These are phyloP conservation scores for Sesamia inferens DNA, from an alignment of 2,888 invertebrate genomes.

Conservation along the genomic window DNA sequence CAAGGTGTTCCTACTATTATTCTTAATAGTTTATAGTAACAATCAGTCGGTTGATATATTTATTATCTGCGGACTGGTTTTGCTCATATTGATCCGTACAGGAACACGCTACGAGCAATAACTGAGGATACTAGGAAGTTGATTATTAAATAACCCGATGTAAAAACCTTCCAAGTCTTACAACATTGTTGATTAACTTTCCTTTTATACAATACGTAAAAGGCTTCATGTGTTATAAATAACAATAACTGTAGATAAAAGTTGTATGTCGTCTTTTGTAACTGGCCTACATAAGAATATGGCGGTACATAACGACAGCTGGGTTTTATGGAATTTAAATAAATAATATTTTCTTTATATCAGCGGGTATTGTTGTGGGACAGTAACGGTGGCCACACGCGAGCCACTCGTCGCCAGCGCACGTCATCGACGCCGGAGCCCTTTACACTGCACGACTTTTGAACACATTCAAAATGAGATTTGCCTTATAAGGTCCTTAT, in stretches of 20 bases:
- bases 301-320: conserved; percentile 81
- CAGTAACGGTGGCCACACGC: conserved; percentile 88
- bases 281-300: conserved; percentile 78
- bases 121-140: conserved; percentile 53
- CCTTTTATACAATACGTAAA: conserved; percentile 65
- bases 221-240: conserved; percentile 71
- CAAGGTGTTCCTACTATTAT: conserved; percentile 50
- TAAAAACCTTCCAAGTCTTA: conserved; percentile 34
- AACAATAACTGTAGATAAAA: conserved; percentile 75
- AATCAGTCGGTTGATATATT: conserved; percentile 54
- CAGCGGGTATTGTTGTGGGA: conserved; percentile 87
- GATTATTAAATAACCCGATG: conserved; percentile 43
- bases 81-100: conserved; percentile 53
- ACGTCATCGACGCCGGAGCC: conserved; percentile 67
- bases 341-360: conserved; percentile 90
- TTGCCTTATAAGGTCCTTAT: conserved; percentile 22
- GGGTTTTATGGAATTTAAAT: conserved; percentile 87
- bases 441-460: conserved; percentile 77
- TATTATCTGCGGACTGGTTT: conserved; percentile 56
- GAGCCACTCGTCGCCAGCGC: conserved; percentile 75
- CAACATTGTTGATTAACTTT: conserved; percentile 65
- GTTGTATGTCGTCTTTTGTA: conserved; percentile 71
- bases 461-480: conserved; percentile 37
- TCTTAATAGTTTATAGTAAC: conserved; percentile 56
- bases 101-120: conserved; percentile 37